Evolutionary conservation across 2,888 invertebrate genomes (phyloP).

Genomic region (Mantis religiosa): DNA sequence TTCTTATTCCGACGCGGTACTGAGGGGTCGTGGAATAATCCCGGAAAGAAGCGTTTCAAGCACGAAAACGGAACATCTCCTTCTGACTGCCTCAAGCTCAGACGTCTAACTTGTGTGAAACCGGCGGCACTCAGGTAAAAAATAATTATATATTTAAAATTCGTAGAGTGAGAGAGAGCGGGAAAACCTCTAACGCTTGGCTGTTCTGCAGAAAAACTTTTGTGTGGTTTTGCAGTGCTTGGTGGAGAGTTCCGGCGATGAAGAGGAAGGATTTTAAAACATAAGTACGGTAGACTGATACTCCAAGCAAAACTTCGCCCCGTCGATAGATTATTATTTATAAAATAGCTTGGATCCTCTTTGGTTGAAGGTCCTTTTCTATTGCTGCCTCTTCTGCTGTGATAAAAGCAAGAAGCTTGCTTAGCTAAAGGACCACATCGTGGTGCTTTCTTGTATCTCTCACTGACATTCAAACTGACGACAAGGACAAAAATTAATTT

Average conservation of each 20-base stretch:
- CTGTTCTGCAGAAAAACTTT: neutral
- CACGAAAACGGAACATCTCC: neutral
- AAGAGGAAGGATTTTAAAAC: neutral
- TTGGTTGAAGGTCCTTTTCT: neutral
- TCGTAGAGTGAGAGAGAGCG: neutral
- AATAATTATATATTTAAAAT: neutral
- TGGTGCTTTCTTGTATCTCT: too few relatives aligned
- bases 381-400: too few relatives aligned
- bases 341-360: neutral
- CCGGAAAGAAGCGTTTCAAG: constrained; percentile 27
- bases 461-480: too few relatives aligned
- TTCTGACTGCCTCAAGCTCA: neutral
- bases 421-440: too few relatives aligned
- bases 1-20: constrained; percentile 26
- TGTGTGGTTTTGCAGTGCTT: neutral
- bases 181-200: neutral
- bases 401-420: too few relatives aligned
- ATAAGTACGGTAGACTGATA: neutral
- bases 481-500: too few relatives aligned
- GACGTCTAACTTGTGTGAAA: neutral
- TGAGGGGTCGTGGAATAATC: constrained; percentile 21
- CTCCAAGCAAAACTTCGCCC: neutral
- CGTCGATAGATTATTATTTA: neutral
- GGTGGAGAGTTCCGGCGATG: neutral
- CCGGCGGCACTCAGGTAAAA: neutral